These are phyloP conservation scores for Epizoanthus stellaris DNA, from an alignment of 92 coral and sea anemone genomes.

Conservation along the genomic window DNA sequence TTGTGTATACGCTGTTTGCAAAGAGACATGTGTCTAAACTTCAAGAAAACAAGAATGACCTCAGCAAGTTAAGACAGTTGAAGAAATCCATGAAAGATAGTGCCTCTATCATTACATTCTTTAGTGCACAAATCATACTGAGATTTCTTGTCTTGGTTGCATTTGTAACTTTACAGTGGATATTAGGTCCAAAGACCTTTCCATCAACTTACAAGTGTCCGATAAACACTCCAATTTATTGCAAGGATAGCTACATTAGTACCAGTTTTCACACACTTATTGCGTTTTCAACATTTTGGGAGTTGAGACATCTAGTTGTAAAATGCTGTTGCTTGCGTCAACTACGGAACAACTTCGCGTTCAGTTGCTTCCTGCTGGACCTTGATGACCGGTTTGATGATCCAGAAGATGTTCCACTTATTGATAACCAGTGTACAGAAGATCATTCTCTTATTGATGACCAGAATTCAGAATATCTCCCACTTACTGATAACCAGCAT, in stretches of 20 bases:
- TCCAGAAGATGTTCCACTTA: too few relatives aligned
- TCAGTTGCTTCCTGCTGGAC: not conserved
- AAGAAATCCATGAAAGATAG: not conserved
- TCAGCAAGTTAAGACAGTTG: not conserved
- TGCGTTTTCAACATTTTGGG: not conserved
- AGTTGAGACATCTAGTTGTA: not conserved
- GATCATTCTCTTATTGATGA: too few relatives aligned
- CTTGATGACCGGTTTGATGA: not conserved
- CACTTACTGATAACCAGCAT: too few relatives aligned
- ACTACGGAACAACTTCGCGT: not conserved
- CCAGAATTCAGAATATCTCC: too few relatives aligned
- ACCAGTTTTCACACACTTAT: not conserved
- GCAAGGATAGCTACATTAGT: not conserved
- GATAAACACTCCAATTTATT: not conserved
- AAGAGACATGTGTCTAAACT: not conserved
- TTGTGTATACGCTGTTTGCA: conserved; percentile 7
- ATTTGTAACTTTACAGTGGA: not conserved
- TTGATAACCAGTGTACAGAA: too few relatives aligned
- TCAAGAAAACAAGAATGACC: not conserved
- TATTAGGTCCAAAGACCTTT: not conserved
- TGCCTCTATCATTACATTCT: not conserved
- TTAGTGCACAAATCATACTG: not conserved
- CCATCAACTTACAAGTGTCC: not conserved
- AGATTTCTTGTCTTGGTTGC: not conserved
- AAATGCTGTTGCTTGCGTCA: not conserved